Conservation (phyloP, 1,140 invertebrate genomes). For the Holcopasites calliopsidis region DNA sequence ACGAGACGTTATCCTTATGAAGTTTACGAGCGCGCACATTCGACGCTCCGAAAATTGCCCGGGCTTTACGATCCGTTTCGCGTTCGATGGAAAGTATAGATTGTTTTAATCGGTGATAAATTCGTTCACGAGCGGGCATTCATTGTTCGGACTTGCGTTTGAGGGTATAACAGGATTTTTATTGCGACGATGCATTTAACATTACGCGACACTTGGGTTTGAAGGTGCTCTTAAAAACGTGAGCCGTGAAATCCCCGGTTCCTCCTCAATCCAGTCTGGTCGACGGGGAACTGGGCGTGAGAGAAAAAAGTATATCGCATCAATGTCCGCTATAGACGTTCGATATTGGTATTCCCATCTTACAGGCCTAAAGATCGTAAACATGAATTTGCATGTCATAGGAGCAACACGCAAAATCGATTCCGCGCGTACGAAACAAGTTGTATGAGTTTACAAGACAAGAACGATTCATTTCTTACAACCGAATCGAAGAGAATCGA, state of each 20-base stretch:
- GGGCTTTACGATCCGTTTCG: not conserved
- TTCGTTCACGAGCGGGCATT: not conserved
- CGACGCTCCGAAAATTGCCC: not conserved
- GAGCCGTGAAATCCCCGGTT: not conserved
- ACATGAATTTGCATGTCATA: no score
- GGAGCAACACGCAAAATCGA: not conserved
- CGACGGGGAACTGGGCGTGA: no score
- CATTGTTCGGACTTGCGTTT: not conserved
- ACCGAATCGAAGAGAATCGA: not conserved
- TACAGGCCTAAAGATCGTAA: no score
- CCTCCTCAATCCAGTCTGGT: not conserved
- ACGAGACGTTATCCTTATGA: not conserved
- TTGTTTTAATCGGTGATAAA: not conserved
- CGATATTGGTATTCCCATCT: no score
- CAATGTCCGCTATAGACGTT: no score
- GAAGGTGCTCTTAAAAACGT: not conserved
- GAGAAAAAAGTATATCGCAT: no score
- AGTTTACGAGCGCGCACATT: not conserved
- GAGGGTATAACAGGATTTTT: not conserved
- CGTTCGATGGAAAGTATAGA: not conserved
- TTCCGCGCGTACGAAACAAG: not conserved
- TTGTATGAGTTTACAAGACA: not conserved
- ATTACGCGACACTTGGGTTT: not conserved
- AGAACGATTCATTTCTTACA: no score
- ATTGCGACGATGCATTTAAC: not conserved